Percentiles rank a stretch among this genome's conserved stretches.
Conservation (phyloP, 2,113 vertebrate genomes). For the Atlantisia rogersi region DNA sequence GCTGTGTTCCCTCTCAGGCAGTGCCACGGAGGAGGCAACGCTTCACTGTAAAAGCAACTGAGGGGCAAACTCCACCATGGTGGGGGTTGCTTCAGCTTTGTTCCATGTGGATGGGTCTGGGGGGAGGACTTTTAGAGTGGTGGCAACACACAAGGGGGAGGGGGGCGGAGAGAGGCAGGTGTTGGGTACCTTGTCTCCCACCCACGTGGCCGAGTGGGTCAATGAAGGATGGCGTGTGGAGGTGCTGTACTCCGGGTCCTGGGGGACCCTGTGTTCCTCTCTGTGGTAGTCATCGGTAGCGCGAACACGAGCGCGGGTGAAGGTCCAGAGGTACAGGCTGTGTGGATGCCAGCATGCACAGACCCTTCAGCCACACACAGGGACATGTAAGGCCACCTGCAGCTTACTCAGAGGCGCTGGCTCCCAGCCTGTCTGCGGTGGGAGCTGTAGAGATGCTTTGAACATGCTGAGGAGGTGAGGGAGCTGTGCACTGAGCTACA, state of each 20-base stretch:
- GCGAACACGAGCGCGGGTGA: not conserved
- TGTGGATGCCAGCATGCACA: accelerated
- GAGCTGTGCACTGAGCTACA: not conserved
- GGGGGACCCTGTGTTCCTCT: not conserved
- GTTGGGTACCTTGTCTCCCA: not conserved
- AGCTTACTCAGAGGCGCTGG: accelerated
- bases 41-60: not conserved
- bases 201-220: accelerated
- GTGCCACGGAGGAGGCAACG: not conserved
- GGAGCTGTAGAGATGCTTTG: not conserved
- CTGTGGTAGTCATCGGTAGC: not conserved
- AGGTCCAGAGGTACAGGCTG: not conserved
- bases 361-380: not conserved
- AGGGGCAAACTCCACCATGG: not conserved
- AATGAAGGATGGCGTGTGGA: not conserved
- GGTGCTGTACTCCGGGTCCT: accelerated
- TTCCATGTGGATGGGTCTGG: not conserved
- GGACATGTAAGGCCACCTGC: not conserved
- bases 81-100: not conserved
- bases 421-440: not conserved
- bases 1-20: not conserved
- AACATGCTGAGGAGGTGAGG: accelerated
- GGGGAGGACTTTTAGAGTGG: not conserved
- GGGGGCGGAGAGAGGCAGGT: not conserved
- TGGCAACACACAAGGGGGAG: not conserved